A percentile compares a stretch with the other conserved stretches of the same genome.
Evolutionary conservation across 2,797 vertebrate species (phyloP).

Genomic region (Toxotes lorentzi): DNA sequence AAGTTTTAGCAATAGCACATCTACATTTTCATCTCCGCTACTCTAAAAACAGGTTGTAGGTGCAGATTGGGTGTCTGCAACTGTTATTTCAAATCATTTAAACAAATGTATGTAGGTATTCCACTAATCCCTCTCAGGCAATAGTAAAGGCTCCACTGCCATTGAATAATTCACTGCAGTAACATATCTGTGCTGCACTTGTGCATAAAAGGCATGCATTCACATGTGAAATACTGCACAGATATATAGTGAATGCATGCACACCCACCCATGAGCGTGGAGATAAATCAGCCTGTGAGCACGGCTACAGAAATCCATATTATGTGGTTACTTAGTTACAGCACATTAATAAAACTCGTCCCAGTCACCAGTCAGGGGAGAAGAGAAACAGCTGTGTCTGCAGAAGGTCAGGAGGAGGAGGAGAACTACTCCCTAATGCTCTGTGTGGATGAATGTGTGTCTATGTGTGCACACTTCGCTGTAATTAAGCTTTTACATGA

Average conservation of each 20-base stretch:
- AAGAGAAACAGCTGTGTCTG: slow-evolving; percentile 77
- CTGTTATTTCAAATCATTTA: neutral
- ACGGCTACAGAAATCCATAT: slow-evolving; percentile 72
- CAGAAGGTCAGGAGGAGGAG: slow-evolving; percentile 73
- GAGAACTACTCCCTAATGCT: slow-evolving; percentile 63
- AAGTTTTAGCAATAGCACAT: slow-evolving; percentile 3
- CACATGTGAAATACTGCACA: slow-evolving; percentile 31
- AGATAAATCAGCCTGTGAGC: slow-evolving; percentile 76
- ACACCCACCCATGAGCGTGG: slow-evolving; percentile 49
- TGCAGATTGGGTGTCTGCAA: neutral
- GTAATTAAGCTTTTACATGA: slow-evolving; percentile 38
- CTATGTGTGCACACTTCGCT: slow-evolving; percentile 35
- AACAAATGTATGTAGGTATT: neutral
- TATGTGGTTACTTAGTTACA: slow-evolving; percentile 83
- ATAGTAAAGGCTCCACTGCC: neutral
- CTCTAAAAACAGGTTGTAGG: neutral
- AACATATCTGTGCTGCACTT: slow-evolving; percentile 21
- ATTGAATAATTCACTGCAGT: slow-evolving; percentile 3
- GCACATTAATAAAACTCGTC: slow-evolving; percentile 77
- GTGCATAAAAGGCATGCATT: slow-evolving; percentile 29
- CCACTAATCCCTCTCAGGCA: neutral
- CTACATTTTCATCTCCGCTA: slow-evolving; percentile 5
- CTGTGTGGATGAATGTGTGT: slow-evolving; percentile 23
- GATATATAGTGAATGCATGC: slow-evolving; percentile 36
- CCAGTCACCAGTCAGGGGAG: slow-evolving; percentile 65